These are phyloP conservation scores for Drosophila repletoides DNA, from an alignment of 1,140 invertebrate species.

Conservation along the genomic window DNA sequence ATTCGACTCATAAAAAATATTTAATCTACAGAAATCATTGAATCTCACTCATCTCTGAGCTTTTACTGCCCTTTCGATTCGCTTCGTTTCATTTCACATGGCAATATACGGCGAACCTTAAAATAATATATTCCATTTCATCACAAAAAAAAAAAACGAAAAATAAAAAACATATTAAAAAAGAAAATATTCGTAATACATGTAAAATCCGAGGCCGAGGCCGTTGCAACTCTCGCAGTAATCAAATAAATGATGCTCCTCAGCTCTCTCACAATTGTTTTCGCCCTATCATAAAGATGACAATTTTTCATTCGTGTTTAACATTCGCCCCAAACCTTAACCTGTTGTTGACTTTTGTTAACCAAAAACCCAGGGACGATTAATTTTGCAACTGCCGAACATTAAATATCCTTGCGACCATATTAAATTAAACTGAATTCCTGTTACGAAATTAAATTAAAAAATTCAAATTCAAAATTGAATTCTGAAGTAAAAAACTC, in stretches of 20 bases:
- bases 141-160: background rate
- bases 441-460: no score
- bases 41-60: background rate
- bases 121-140: slow-evolving; percentile 63
- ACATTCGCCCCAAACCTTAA: background rate
- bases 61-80: slow-evolving; percentile 1
- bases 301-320: slow-evolving; percentile 34
- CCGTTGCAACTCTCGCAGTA: slow-evolving; percentile 34
- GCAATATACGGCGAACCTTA: slow-evolving; percentile 32
- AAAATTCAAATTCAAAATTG: no score
- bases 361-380: background rate
- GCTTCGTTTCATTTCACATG: slow-evolving; percentile 9
- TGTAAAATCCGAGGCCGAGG: slow-evolving; percentile 6
- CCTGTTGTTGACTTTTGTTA: background rate
- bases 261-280: slow-evolving; percentile 24
- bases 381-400: no score
- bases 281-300: slow-evolving; percentile 46
- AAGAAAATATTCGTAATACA: slow-evolving; percentile 15
- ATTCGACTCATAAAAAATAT: slow-evolving; percentile 11
- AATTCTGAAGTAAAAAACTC: no score
- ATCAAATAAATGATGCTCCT: slow-evolving; percentile 61
- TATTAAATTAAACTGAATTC: no score
- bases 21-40: background rate
- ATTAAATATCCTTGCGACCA: background rate
- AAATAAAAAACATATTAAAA: background rate